phyloP scores from a whole-genome alignment of 1,140 invertebrate species.

The Caenorhabditis briggsae region DNA sequence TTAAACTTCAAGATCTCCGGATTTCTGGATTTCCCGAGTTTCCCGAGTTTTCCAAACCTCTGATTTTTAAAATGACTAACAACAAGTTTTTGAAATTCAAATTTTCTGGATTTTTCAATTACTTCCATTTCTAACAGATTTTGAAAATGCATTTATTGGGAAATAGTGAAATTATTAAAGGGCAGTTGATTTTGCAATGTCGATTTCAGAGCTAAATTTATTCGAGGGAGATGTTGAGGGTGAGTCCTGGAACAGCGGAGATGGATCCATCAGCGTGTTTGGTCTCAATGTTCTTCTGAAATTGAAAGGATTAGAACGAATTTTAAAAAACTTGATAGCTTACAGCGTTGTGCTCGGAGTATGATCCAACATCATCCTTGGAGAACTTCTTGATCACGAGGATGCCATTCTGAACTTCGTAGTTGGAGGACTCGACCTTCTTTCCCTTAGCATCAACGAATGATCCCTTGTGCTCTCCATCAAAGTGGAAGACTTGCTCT shows the following conservation, averaged over 20 bases:
- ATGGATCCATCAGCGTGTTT: background rate
- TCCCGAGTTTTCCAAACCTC: too few species aligned
- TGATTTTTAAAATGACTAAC: too few species aligned
- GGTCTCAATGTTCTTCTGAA: slow-evolving; percentile 5
- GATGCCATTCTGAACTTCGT: background rate
- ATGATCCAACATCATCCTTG: slow-evolving; percentile 21
- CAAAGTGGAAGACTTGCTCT: slow-evolving; percentile 40
- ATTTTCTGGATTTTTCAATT: too few species aligned
- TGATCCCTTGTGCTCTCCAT: slow-evolving; percentile 29
- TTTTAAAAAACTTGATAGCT: background rate
- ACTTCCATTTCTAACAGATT: background rate
- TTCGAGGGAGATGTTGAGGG: background rate
- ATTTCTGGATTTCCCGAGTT: too few species aligned
- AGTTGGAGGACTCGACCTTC: slow-evolving; percentile 33
- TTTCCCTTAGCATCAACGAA: slow-evolving; percentile 41
- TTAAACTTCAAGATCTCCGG: too few species aligned
- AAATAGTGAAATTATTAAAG: background rate
- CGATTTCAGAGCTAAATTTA: background rate
- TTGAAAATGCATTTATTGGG: background rate
- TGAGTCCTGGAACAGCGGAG: slow-evolving; percentile 22
- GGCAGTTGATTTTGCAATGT: background rate
- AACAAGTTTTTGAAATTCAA: too few species aligned
- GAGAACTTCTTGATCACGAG: slow-evolving; percentile 45
- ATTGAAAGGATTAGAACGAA: background rate
- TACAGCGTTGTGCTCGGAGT: slow-evolving; percentile 6